These are phyloP conservation scores for Adrianichthys oophorus DNA, from an alignment of 2,797 vertebrate genomes.

Conservation along the genomic window DNA sequence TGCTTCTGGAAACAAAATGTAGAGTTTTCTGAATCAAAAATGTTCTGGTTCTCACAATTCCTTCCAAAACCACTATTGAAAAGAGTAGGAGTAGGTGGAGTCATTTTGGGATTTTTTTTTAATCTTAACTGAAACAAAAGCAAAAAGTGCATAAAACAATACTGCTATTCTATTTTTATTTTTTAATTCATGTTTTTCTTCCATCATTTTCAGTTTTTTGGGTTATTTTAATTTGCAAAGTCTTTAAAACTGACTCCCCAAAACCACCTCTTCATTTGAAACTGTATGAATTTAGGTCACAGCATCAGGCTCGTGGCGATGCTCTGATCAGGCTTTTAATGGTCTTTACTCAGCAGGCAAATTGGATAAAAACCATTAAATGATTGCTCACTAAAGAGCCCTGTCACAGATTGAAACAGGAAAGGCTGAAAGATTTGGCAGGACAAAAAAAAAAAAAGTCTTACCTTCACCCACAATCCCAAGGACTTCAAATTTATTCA, in stretches of 20 bases:
- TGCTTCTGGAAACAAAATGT: too few relatives aligned
- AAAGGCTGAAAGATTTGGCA: slow-evolving; percentile 10
- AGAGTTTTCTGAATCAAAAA: too few relatives aligned
- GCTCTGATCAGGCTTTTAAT: too few relatives aligned
- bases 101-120: too few relatives aligned
- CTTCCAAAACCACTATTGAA: too few relatives aligned
- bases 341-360: too few relatives aligned
- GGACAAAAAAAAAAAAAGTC: slow-evolving; percentile 36
- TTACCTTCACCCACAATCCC: slow-evolving; percentile 99
- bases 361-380: slow-evolving; percentile 29
- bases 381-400: slow-evolving; percentile 29
- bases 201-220: neutral
- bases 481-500: slow-evolving; percentile 99
- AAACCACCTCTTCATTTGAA: slow-evolving; percentile 14
- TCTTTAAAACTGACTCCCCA: neutral
- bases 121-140: too few relatives aligned
- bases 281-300: slow-evolving; percentile 13
- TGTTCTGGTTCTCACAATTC: too few relatives aligned
- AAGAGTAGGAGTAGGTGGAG: too few relatives aligned
- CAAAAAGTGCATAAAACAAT: neutral
- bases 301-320: neutral
- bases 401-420: slow-evolving; percentile 5
- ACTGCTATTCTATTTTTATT: neutral
- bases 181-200: neutral
- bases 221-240: too few relatives aligned